These are phyloP conservation scores for Tethya wilhelma DNA, from an alignment of 37 sponge, comb jelly and placozoan species.

Conservation along the genomic window DNA sequence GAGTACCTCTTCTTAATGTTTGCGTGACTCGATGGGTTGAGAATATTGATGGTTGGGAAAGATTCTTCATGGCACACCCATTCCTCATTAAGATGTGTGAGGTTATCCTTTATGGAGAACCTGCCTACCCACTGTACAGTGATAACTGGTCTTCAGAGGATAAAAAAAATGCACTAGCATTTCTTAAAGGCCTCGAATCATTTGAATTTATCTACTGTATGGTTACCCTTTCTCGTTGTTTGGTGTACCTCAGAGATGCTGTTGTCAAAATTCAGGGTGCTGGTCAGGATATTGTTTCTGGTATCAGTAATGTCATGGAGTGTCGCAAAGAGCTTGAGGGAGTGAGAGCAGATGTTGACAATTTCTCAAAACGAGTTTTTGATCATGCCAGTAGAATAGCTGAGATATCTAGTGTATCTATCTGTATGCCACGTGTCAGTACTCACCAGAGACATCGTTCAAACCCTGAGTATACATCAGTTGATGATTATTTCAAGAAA, in stretches of 20 bases:
- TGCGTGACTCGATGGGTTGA: conserved; percentile 73
- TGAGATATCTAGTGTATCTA: conserved; percentile 29
- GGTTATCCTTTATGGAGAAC: conserved; percentile 53
- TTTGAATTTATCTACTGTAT: conserved; percentile 63
- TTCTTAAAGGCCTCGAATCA: conserved; percentile 40
- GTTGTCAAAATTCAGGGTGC: conserved; percentile 52
- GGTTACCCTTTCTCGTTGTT: conserved; percentile 26
- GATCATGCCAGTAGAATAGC: conserved; percentile 54
- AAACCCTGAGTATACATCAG: conserved; percentile 39
- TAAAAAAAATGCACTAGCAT: conserved; percentile 53
- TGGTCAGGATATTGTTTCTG: conserved; percentile 50
- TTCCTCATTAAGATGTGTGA: conserved; percentile 62
- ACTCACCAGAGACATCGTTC: conserved; percentile 46
- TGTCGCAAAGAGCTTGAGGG: neutral
- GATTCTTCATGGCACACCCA: conserved; percentile 47
- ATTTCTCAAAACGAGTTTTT: conserved; percentile 45
- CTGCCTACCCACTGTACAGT: conserved; percentile 44
- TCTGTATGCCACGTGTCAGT: conserved; percentile 35
- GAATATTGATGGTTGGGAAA: conserved; percentile 70
- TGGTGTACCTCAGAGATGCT: conserved; percentile 58
- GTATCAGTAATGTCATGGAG: conserved; percentile 25
- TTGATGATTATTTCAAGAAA: conserved; percentile 40
- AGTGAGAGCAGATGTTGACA: conserved; percentile 36
- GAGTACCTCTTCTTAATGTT: conserved; percentile 51
- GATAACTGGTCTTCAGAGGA: conserved; percentile 54